These are phyloP conservation scores for Philypnodon macrostomus DNA, from an alignment of 2,797 vertebrate genomes.

Conservation along the genomic window DNA sequence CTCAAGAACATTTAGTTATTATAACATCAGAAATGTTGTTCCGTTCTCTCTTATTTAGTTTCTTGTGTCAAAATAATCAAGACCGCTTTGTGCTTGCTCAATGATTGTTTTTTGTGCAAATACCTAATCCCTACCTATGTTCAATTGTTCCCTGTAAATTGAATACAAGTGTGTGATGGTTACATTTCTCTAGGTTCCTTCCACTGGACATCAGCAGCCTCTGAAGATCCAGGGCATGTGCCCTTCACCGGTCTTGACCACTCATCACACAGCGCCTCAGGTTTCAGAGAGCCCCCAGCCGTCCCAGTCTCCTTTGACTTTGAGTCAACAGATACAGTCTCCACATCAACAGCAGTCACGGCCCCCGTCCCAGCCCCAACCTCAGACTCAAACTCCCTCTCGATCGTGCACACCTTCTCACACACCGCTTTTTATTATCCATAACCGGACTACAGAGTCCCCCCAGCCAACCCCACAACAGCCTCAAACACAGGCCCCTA, in stretches of 20 bases:
- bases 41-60: constrained; percentile 26
- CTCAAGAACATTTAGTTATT: no score
- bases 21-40: constrained; percentile 26
- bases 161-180: constrained; percentile 18
- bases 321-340: constrained; percentile 84
- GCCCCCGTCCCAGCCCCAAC: constrained; percentile 78
- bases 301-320: constrained; percentile 80
- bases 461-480: constrained; percentile 72
- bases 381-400: constrained; percentile 79
- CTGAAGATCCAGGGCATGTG: constrained; percentile 86
- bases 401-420: constrained; percentile 84
- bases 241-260: constrained; percentile 78
- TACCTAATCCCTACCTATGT: constrained; percentile 13
- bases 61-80: constrained; percentile 15
- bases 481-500: constrained; percentile 66
- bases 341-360: constrained; percentile 77
- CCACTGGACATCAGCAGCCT: constrained; percentile 79
- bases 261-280: constrained; percentile 70
- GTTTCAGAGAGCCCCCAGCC: constrained; percentile 85
- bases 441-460: constrained; percentile 81
- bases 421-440: constrained; percentile 84
- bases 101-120: constrained; percentile 31
- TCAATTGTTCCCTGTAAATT: neutral
- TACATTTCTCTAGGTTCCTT: constrained; percentile 77
- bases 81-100: constrained; percentile 36